Evolutionary conservation across 2,888 invertebrate species (phyloP), one percentile per base, ranked within the genome.

Genomic region (Nyleta sp.): DNA sequence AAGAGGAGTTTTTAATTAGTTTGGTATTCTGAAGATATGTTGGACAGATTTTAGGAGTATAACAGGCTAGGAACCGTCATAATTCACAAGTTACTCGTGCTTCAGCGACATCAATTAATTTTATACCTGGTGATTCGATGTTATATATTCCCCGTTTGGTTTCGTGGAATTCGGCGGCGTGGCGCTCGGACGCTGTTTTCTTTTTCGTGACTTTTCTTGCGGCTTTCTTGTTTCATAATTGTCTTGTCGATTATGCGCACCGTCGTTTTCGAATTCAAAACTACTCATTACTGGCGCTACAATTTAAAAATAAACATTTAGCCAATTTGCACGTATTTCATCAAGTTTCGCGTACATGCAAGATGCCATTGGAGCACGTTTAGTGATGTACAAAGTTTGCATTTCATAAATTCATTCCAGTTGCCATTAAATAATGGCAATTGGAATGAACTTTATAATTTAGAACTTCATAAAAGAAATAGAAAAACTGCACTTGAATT

Each of bases 51-150:
- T 24, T 33, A 65, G 48, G 31, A 42, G 1, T 55, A 64, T 33
- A 62, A 33, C 48, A 68, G 38, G 42, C 10, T 67, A 52, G 40
- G 35, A 65, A 35, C 22, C 11, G 13, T 55, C 15, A 59, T 18
- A 59, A 53, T 13, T 76, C 64, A 48, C 38, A 40, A 57, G 20
- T 64, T 68, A 44, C n/a, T 70, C 57, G 50, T 64, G 44, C 31
- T 59, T 55, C 46, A 22, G 31, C 48, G 71, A 71, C 42, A 18
- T 77, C 50, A 64, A 70, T 59, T 70, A 67, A 78, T 73, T 72
- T 68, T 68, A 52, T 86, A 91, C 91, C 90, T 89, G 88, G 75
- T 89, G 86, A 52, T 87, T 80, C 17, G 89, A 87, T 10, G 90
- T 90, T n/a, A 88, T 85, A 65, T 90, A 86, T 60, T 90, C 90